Conservation (phyloP, 2,113 vertebrate species). For the Urocynchramus pylzowi region DNA sequence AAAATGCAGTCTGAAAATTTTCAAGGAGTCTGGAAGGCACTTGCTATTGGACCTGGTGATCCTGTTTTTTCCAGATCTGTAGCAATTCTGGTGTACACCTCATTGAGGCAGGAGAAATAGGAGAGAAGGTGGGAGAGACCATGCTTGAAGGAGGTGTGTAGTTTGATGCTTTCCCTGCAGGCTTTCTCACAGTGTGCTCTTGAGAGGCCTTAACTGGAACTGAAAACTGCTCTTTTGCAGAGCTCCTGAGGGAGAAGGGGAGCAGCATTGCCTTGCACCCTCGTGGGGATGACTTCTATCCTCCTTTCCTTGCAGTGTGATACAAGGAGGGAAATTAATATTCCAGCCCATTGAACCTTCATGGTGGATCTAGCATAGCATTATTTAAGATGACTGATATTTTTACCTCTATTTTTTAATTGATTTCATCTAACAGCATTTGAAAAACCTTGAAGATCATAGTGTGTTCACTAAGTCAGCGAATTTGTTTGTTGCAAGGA, state of each 20-base stretch:
- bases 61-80: neutral
- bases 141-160: neutral
- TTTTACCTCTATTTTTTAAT: neutral
- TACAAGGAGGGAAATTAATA: neutral
- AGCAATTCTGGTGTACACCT: neutral
- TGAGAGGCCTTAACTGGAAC: neutral
- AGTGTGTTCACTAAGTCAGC: neutral
- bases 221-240: neutral
- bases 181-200: neutral
- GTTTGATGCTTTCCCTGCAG: neutral
- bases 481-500: slow-evolving; percentile 16
- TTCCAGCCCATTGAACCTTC: neutral
- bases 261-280: neutral
- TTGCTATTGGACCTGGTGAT: neutral
- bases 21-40: neutral
- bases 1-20: neutral
- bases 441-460: neutral
- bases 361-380: neutral
- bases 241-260: neutral
- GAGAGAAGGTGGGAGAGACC: neutral
- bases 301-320: neutral
- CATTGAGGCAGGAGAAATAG: neutral
- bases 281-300: neutral
- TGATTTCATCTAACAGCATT: neutral
- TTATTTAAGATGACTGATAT: neutral